These are phyloP conservation scores for Alectoris magna DNA, from an alignment of 2,797 vertebrate species.

Conservation along the genomic window DNA sequence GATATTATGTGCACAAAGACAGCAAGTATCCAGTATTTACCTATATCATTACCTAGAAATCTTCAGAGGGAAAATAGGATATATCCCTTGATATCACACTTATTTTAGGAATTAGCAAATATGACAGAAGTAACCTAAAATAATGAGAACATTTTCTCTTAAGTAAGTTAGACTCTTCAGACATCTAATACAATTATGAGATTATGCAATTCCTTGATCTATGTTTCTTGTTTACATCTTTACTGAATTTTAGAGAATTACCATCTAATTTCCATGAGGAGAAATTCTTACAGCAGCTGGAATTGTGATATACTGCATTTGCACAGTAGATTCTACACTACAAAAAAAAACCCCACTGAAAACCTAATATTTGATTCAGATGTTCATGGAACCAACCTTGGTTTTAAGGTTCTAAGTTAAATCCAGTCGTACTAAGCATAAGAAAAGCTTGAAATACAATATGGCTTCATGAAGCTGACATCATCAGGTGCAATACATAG, in stretches of 20 bases:
- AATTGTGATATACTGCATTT: background rate
- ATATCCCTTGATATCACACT: background rate
- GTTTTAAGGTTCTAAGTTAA: background rate
- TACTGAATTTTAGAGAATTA: background rate
- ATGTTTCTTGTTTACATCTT: background rate
- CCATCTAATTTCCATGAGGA: background rate
- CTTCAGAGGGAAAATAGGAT: background rate
- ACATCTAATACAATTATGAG: background rate
- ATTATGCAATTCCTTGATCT: background rate
- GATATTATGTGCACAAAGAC: background rate
- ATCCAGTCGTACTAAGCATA: background rate
- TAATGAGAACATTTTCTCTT: background rate
- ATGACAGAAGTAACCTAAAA: background rate
- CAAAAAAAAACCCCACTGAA: background rate
- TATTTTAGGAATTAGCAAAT: background rate
- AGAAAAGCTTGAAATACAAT: background rate
- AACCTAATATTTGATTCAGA: accelerated
- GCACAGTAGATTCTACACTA: background rate
- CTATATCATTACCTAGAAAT: background rate
- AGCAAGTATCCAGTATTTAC: background rate
- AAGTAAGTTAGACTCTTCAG: background rate
- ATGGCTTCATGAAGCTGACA: background rate
- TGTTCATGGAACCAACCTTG: background rate
- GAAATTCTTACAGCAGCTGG: background rate
- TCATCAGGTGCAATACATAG: background rate